phyloP scores from a whole-genome alignment of 2,888 invertebrate genomes.

The Vannuccia rotundouncinata region DNA sequence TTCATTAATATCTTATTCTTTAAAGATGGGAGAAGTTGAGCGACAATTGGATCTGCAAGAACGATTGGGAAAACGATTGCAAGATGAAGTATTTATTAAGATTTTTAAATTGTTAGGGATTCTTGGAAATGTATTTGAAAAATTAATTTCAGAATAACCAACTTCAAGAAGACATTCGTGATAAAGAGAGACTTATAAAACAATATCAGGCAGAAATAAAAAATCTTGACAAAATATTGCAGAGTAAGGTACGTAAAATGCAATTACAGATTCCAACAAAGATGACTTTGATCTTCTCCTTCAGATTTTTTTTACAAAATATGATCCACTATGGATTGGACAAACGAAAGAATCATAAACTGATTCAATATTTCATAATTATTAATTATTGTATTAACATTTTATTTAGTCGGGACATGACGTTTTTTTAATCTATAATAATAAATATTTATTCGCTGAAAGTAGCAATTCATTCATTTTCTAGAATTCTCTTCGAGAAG shows the following conservation, averaged over 20 bases:
- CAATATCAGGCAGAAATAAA: constrained; percentile 29
- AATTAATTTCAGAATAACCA: constrained; percentile 1
- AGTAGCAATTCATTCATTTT: background rate
- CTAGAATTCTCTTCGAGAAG: background rate
- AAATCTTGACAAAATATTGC: constrained; percentile 29
- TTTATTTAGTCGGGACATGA: too few relatives aligned
- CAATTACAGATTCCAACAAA: too few relatives aligned
- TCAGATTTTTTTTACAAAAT: too few relatives aligned
- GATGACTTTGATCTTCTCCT: too few relatives aligned
- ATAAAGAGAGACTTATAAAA: constrained; percentile 15
- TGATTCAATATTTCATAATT: too few relatives aligned
- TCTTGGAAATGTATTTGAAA: too few relatives aligned
- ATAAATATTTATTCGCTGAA: background rate
- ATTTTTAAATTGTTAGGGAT: too few relatives aligned
- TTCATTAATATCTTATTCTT: too few relatives aligned
- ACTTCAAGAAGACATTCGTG: constrained; percentile 22
- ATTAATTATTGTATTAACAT: too few relatives aligned
- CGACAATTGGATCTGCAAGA: constrained; percentile 1
- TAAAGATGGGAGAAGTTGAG: background rate
- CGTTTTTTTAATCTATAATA: background rate
- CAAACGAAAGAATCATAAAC: too few relatives aligned
- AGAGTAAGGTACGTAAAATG: constrained; percentile 10
- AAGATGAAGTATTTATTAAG: constrained; percentile 10
- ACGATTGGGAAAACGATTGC: background rate
- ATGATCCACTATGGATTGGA: too few relatives aligned